These are phyloP conservation scores for Chiloscyllium punctatum DNA, from an alignment of 2,797 vertebrate species.

Conservation along the genomic window DNA sequence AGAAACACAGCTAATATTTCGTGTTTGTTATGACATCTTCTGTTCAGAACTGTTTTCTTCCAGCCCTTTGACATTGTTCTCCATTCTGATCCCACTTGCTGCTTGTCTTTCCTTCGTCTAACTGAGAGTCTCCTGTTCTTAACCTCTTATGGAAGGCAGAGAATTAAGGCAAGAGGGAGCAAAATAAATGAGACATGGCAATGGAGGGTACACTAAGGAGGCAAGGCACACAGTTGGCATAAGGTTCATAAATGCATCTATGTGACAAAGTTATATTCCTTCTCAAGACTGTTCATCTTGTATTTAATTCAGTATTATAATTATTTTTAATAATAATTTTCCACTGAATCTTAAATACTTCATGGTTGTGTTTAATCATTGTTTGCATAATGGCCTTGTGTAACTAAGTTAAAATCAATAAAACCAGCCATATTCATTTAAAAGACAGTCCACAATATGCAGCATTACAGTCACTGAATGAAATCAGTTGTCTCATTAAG, in stretches of 20 bases:
- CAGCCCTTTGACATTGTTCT: no score
- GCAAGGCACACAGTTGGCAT: background rate
- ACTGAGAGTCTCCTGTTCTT: background rate
- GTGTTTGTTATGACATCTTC: no score
- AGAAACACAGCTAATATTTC: no score
- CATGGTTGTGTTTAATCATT: conserved; percentile 9
- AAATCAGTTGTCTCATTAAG: conserved; percentile 5
- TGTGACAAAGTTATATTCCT: conserved; percentile 3
- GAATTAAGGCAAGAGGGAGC: background rate
- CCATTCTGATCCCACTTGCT: no score
- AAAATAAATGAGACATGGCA: background rate
- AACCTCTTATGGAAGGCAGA: background rate
- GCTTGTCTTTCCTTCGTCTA: background rate
- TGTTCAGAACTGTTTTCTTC: no score
- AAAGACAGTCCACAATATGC: background rate
- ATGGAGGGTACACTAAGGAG: background rate
- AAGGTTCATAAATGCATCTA: background rate
- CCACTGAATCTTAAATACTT: background rate
- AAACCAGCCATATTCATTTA: background rate
- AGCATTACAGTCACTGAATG: background rate
- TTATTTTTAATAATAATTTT: background rate
- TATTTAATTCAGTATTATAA: background rate
- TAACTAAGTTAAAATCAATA: background rate
- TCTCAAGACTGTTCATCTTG: background rate
- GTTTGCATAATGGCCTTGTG: background rate